Percentiles rank a stretch among this genome's conserved stretches.
These are phyloP conservation scores for Penaeus vannamei DNA, from an alignment of 1,140 invertebrate genomes.

Conservation along the genomic window DNA sequence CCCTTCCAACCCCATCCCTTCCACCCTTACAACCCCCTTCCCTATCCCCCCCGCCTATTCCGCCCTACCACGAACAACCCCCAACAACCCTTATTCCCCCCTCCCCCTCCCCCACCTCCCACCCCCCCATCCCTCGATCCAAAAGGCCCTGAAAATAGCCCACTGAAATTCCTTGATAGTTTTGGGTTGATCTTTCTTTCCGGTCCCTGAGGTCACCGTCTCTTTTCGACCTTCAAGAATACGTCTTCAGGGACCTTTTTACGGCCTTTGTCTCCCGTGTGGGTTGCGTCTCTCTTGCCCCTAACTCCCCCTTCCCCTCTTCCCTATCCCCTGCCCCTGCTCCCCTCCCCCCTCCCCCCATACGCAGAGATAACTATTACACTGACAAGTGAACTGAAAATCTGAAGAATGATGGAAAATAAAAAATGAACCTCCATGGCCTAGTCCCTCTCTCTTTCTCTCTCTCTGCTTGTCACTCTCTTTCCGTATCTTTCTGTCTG, in stretches of 20 bases:
- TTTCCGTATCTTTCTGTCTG: conserved; percentile 29
- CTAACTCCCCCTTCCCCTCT: no score
- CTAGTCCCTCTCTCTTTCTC: conserved; percentile 17
- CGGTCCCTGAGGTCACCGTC: not conserved
- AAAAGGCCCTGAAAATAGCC: conserved; percentile 54
- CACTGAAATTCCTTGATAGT: conserved; percentile 46
- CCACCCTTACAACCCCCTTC: no score
- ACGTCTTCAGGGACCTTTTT: no score
- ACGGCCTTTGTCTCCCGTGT: no score
- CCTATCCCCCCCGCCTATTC: no score
- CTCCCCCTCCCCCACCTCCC: no score
- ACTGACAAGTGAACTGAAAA: conserved; percentile 66
- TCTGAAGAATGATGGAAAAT: conserved; percentile 64
- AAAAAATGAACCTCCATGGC: conserved; percentile 53
- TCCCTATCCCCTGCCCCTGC: not conserved
- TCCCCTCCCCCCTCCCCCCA: not conserved
- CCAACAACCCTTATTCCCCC: no score
- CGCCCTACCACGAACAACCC: no score
- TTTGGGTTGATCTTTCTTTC: conserved; percentile 41
- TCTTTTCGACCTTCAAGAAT: no score
- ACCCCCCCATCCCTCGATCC: conserved; percentile 12
- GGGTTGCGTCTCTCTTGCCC: no score
- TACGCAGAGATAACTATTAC: conserved; percentile 63
- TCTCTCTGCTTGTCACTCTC: conserved; percentile 24
- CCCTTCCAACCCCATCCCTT: no score